Evolutionary conservation across 2,888 invertebrate genomes (phyloP), one percentile per base, ranked within the genome.

Genomic region (Tridacna crocea): DNA sequence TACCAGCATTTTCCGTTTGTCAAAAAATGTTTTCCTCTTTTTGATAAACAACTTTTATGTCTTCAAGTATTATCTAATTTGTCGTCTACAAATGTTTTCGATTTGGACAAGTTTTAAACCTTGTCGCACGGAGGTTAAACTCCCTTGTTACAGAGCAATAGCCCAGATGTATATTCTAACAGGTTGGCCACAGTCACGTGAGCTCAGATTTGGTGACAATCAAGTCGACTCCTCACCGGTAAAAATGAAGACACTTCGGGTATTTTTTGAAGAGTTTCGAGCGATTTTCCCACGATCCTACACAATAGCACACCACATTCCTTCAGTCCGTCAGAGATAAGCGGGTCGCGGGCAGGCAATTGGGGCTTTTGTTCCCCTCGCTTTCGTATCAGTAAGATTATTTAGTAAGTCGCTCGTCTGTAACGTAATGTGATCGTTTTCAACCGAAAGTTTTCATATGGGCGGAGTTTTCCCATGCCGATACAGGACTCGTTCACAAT

Each of bases 391-490:
- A 76, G 76, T 66, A 63, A 84, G 83, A 87, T 84, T 84, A 55
- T 55, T 84, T 87, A 84, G 84, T 81, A 74, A 83, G 76, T 75
- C 75, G 79, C 60, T 82, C 79, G 79, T 60, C 77, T 79, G 84
- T 79, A 82, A 84, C 84, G 81, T 51, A 68, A 79, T 77, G 75
- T 58, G 77, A 82, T 79, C 81, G 75, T 75, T 79, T 74, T 81
- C 72, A 66, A 79, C 79, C 63, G 77, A 84, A 84, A 79, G 70
- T 70, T 78, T 68, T 77, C 74, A 77, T 51, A 74, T 48, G 58
- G 92, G 91, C 89, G 92, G 88, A 83, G 92, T 91, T 92, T 92
- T 92, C 92, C 91, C 92, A 92, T 91, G 90, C 88, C 88, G 88
- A 87, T 87, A 87, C 80, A 82, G 75, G 86, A 80, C 87, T 80